Evolutionary conservation across 2,113 vertebrate species (phyloP).

Genomic region (Hylia prasina): DNA sequence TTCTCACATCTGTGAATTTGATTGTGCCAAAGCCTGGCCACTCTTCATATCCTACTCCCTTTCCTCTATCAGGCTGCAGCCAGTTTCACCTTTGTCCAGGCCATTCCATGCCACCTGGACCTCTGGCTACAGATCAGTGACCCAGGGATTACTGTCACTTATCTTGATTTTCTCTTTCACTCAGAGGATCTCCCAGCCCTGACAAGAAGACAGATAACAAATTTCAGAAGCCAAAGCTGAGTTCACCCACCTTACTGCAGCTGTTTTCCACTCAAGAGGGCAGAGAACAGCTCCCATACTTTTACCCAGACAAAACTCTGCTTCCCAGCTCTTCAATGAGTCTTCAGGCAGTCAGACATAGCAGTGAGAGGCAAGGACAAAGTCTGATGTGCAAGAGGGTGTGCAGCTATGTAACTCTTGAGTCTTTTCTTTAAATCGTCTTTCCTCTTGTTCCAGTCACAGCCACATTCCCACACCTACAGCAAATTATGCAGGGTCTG

Average conservation of each 20-base stretch:
- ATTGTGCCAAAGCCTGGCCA: neutral
- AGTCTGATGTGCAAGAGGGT: neutral
- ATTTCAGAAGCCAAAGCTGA: neutral
- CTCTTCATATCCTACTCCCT: neutral
- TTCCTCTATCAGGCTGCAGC: neutral
- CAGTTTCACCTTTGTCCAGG: neutral
- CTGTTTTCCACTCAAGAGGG: neutral
- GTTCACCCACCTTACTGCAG: neutral
- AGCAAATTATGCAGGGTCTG: neutral
- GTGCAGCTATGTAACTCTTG: neutral
- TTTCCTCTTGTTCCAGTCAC: neutral
- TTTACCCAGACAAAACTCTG: neutral
- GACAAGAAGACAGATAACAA: constrained; percentile 1
- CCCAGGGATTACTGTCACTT: neutral
- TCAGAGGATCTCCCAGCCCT: neutral
- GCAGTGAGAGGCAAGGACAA: neutral
- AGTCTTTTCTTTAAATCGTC: neutral
- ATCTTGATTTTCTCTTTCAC: neutral
- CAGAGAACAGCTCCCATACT: neutral
- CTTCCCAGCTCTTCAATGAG: neutral
- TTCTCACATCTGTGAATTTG: neutral
- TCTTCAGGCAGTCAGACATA: neutral
- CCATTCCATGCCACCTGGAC: neutral
- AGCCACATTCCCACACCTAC: neutral
- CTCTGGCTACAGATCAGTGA: neutral